Percentiles rank a stretch among this genome's conserved stretches.
These are phyloP conservation scores for Drusus annulatus DNA, from an alignment of 1,140 invertebrate species.

Conservation along the genomic window DNA sequence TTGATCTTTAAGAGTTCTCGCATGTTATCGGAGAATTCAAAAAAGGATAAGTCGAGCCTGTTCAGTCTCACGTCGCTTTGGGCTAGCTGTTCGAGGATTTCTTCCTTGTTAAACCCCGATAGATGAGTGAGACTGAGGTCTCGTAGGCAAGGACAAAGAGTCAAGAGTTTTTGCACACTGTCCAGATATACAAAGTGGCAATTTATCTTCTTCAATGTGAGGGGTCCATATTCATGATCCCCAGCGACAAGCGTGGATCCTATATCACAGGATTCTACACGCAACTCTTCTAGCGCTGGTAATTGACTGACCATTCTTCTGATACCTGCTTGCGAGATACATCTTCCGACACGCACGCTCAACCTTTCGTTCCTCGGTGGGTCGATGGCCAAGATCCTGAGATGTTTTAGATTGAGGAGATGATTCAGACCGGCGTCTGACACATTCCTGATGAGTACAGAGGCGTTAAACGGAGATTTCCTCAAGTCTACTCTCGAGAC, in stretches of 20 bases:
- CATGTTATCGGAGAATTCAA: slow-evolving; percentile 65
- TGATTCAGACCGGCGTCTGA: slow-evolving; percentile 66
- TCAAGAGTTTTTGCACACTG: slow-evolving; percentile 66
- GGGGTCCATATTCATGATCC: slow-evolving; percentile 61
- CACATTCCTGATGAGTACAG: slow-evolving; percentile 67
- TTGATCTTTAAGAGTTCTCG: slow-evolving; percentile 63
- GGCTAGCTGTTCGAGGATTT: slow-evolving; percentile 65
- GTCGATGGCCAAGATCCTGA: slow-evolving; percentile 67
- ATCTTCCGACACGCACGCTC: slow-evolving; percentile 63
- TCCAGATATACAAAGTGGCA: slow-evolving; percentile 67
- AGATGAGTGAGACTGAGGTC: slow-evolving; percentile 68
- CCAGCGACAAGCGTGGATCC: slow-evolving; percentile 66
- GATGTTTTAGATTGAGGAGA: slow-evolving; percentile 64
- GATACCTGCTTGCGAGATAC: slow-evolving; percentile 67
- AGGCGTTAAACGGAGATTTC: slow-evolving; percentile 69
- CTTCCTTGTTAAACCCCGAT: slow-evolving; percentile 66
- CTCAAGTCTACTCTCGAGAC: slow-evolving; percentile 69
- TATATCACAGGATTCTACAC: slow-evolving; percentile 69
- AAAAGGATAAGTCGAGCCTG: slow-evolving; percentile 67
- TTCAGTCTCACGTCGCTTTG: slow-evolving; percentile 63
- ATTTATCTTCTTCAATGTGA: slow-evolving; percentile 67
- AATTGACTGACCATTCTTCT: slow-evolving; percentile 66
- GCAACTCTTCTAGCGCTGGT: slow-evolving; percentile 66
- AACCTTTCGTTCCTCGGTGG: slow-evolving; percentile 67
- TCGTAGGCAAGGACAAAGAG: slow-evolving; percentile 66